A percentile compares a stretch with the other conserved stretches of the same genome.
phyloP scores from a whole-genome alignment of 2,797 vertebrate genomes.

The Danio kyathit region DNA sequence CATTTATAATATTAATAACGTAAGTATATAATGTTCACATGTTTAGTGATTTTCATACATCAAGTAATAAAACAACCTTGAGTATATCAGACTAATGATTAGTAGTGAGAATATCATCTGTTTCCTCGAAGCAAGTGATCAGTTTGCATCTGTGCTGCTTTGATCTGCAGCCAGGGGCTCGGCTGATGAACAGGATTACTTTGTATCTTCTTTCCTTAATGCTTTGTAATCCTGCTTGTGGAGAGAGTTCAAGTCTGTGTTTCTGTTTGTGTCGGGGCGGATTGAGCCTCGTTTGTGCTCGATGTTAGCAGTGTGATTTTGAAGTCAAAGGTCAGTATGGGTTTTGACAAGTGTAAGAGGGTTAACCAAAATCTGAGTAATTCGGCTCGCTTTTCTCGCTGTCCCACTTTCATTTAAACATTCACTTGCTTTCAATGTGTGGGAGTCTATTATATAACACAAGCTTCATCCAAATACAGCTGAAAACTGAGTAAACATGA shows the following conservation, averaged over 20 bases:
- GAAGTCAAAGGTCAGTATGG: slow-evolving; percentile 15
- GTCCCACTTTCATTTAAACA: slow-evolving; percentile 30
- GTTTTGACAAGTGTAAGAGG: slow-evolving; percentile 29
- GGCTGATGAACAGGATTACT: slow-evolving; percentile 75
- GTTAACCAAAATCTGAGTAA: slow-evolving; percentile 33
- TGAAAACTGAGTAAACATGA: slow-evolving; percentile 40
- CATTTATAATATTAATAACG: too few species aligned
- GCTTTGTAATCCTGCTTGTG: slow-evolving; percentile 76
- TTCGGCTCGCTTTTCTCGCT: slow-evolving; percentile 30
- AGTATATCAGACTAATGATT: not conserved
- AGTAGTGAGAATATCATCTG: slow-evolving; percentile 3
- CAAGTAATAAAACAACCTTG: not conserved
- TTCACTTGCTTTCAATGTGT: slow-evolving; percentile 2
- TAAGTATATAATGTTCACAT: not conserved
- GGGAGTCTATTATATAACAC: slow-evolving; percentile 42
- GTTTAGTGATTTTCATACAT: not conserved
- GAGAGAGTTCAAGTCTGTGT: slow-evolving; percentile 41
- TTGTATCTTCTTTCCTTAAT: slow-evolving; percentile 80
- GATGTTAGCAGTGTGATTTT: slow-evolving; percentile 8
- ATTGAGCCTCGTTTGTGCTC: slow-evolving; percentile 30
- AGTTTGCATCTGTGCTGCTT: slow-evolving; percentile 62
- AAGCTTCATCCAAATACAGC: slow-evolving; percentile 8
- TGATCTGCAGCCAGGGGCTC: slow-evolving; percentile 70
- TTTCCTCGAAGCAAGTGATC: slow-evolving; percentile 12
- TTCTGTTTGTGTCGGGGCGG: slow-evolving; percentile 20